phyloP scores from a whole-genome alignment of 2,113 vertebrate genomes.

The Limnothrissa miodon region DNA sequence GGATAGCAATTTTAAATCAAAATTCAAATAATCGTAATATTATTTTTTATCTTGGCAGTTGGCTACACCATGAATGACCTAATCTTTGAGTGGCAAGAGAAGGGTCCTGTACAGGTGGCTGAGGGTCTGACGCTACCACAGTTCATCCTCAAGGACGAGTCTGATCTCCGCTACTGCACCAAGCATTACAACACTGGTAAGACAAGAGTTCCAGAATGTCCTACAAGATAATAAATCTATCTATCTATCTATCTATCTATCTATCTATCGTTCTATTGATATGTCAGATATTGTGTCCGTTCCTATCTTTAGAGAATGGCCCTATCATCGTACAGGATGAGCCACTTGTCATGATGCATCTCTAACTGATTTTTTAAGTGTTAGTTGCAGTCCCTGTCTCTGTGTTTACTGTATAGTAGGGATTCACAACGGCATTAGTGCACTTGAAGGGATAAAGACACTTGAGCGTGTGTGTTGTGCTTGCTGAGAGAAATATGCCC shows the following conservation, averaged over 20 bases:
- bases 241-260: too few relatives aligned
- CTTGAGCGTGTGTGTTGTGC: not conserved
- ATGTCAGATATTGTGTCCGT: too few relatives aligned
- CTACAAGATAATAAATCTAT: too few relatives aligned
- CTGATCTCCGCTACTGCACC: conserved; percentile 62
- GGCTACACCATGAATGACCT: conserved; percentile 99
- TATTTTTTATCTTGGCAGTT: conserved; percentile 70
- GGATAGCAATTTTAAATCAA: too few relatives aligned
- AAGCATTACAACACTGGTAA: conserved; percentile 50
- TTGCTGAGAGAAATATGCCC: not conserved
- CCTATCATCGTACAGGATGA: too few relatives aligned
- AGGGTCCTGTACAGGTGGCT: conserved; percentile 92
- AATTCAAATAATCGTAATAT: not conserved
- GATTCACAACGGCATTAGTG: not conserved
- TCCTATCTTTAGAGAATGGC: too few relatives aligned
- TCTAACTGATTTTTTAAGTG: too few relatives aligned
- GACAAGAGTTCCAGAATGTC: too few relatives aligned
- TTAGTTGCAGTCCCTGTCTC: not conserved
- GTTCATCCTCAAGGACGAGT: conserved; percentile 77
- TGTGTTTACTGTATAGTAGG: not conserved
- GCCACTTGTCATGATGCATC: too few relatives aligned
- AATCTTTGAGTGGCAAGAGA: conserved; percentile 98
- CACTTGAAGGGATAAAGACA: not conserved
- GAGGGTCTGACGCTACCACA: conserved; percentile 96
- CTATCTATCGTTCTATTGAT: too few relatives aligned